Evolutionary conservation across 2,797 vertebrate genomes (phyloP), one percentile per base, ranked within the genome.

Genomic region (Avahi laniger): DNA sequence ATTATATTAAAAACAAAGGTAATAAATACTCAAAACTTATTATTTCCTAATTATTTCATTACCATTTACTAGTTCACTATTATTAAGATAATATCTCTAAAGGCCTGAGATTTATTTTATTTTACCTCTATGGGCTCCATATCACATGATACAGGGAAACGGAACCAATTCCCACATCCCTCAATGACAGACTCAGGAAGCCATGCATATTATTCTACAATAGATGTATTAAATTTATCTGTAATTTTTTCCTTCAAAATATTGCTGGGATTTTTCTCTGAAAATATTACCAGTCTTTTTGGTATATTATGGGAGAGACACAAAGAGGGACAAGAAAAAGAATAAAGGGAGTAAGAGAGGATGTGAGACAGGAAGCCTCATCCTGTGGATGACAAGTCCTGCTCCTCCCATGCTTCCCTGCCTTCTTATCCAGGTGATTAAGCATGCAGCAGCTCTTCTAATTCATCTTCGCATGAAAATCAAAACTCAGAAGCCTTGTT

Each of bases 1-100:
- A 50, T 94, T 59, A 46, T 83, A 73, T 75, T 85, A 48, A 96
- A 91, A 89, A 76, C 59, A 93, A 80, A 78, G 38, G 28, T 75
- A 73, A 80, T 83, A 92, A 57, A 79, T 54, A 85, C 30, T 54
- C 26, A 30, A 89, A 91, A 72, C 30, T 26, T 38, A 63, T 70
- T 9, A 89, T 54, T 86, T 93, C 4, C 22, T 85, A 46, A 73
- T 78, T 84, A 92, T 65, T 48, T 93, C 15, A 35, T 81, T 54
- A 80, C 1, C 80, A n/a, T 24, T 75, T 57, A 57, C 11, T 33
- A 92, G 38, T 69, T 80, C 17, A 61, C 33, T 80, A 69, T 11
- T n/a, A 7, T n/a, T 72, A 70, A 80, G 5, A 79, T 13, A 57
- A 5, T 20, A 48, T 75, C 24, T 73, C 24, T 63, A 54, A 83